These are phyloP conservation scores for Polypedilum pembai DNA, from an alignment of 1,140 invertebrate genomes.

Conservation along the genomic window DNA sequence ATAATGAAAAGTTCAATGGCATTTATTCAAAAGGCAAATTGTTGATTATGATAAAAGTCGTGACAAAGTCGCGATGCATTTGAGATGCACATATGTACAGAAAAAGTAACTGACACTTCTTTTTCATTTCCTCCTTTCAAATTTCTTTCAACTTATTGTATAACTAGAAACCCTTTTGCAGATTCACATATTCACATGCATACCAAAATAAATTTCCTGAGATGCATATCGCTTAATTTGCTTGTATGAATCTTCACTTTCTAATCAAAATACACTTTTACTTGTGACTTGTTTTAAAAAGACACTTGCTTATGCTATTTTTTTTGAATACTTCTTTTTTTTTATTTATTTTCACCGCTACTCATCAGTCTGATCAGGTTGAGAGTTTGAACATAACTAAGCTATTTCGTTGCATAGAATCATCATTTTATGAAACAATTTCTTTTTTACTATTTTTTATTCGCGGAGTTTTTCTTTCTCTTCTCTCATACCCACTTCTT, in stretches of 20 bases:
- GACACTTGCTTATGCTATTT: not conserved
- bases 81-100: not conserved
- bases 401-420: constrained; percentile 12
- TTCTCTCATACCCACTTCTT: not conserved
- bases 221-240: not conserved
- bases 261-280: not conserved
- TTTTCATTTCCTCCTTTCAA: not conserved
- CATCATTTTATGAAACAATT: constrained; percentile 28
- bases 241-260: constrained; percentile 7
- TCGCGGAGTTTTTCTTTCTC: not conserved
- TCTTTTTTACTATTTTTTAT: constrained; percentile 17
- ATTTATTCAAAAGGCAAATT: not conserved
- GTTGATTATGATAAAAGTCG: not conserved
- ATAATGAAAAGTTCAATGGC: not conserved
- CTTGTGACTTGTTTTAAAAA: not conserved
- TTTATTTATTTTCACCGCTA: not conserved
- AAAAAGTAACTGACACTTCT: not conserved
- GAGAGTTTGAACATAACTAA: constrained; percentile 7
- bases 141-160: not conserved
- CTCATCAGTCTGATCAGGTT: not conserved
- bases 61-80: not conserved
- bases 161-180: not conserved
- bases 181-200: not conserved
- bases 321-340: not conserved
- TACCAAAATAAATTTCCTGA: constrained; percentile 8